Conservation (phyloP, 2,888 invertebrate species). For the Noctuana brunneofusca region DNA sequence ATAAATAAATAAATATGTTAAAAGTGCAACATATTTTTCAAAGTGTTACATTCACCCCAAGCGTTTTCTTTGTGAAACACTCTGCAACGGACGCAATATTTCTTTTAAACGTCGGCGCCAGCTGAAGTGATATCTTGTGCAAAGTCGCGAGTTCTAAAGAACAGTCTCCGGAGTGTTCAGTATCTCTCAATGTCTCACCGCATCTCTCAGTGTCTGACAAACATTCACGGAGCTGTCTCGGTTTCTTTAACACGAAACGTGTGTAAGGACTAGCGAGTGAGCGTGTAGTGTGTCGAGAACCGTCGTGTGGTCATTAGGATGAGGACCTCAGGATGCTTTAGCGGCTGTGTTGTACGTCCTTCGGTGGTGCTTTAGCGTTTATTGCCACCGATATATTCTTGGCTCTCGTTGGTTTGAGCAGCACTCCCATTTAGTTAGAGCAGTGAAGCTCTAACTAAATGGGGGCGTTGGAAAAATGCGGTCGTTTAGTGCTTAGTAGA, state of each 20-base stretch:
- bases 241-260: slow-evolving; percentile 38
- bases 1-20: no score
- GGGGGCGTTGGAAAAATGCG: slow-evolving; percentile 18
- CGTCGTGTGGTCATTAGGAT: slow-evolving; percentile 50
- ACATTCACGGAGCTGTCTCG: slow-evolving; percentile 5
- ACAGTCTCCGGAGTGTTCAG: slow-evolving; percentile 14
- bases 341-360: slow-evolving; percentile 6
- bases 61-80: slow-evolving; percentile 8
- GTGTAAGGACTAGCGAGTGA: slow-evolving; percentile 40
- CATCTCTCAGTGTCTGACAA: slow-evolving; percentile 5
- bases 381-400: slow-evolving; percentile 29
- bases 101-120: slow-evolving; percentile 27
- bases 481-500: slow-evolving; percentile 18
- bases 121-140: slow-evolving; percentile 24
- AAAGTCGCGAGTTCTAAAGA: slow-evolving; percentile 22
- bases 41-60: neutral
- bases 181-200: slow-evolving; percentile 13
- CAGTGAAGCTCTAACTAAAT: slow-evolving; percentile 25
- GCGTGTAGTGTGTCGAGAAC: slow-evolving; percentile 42
- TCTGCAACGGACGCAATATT: slow-evolving; percentile 19
- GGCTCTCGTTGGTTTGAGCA: slow-evolving; percentile 9
- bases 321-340: slow-evolving; percentile 39
- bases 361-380: slow-evolving; percentile 22
- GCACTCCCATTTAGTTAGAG: slow-evolving; percentile 18
- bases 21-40: neutral